phyloP scores from a whole-genome alignment of 2,797 vertebrate genomes.

The Neosilurus mollespiculum region DNA sequence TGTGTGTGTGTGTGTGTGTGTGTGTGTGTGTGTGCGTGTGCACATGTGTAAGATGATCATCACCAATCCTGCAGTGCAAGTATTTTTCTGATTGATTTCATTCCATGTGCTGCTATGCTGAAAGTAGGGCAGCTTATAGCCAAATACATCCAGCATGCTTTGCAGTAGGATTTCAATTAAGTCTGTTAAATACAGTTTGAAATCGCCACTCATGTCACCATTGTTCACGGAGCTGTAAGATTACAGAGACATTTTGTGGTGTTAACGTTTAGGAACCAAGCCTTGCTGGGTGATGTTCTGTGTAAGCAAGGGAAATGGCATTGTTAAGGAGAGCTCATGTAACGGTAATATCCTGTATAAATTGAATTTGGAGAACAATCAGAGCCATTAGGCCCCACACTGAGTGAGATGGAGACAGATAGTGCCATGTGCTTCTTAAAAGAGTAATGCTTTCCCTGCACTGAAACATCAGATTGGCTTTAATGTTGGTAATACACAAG shows the following conservation, averaged over 20 bases:
- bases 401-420: constrained; percentile 92
- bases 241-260: constrained; percentile 43
- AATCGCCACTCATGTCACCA: constrained; percentile 64
- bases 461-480: constrained; percentile 83
- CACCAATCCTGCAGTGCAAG: constrained; percentile 22
- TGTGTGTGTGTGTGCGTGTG: constrained; percentile 10
- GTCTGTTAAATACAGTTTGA: constrained; percentile 67
- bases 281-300: constrained; percentile 86
- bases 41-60: constrained; percentile 38
- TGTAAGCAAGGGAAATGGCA: constrained; percentile 90
- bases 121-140: constrained; percentile 56
- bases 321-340: constrained; percentile 91
- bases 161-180: constrained; percentile 68
- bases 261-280: constrained; percentile 74
- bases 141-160: constrained; percentile 62
- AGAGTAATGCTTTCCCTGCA: constrained; percentile 87
- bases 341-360: constrained; percentile 94
- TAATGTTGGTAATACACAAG: constrained; percentile 83
- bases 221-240: constrained; percentile 58
- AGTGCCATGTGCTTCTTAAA: constrained; percentile 87
- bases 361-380: constrained; percentile 98
- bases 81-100: constrained; percentile 42
- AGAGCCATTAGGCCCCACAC: constrained; percentile 87
- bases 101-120: neutral
- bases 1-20: constrained; percentile 20